phyloP scores from a whole-genome alignment of 2,888 invertebrate species.

The Biston stratarius region DNA sequence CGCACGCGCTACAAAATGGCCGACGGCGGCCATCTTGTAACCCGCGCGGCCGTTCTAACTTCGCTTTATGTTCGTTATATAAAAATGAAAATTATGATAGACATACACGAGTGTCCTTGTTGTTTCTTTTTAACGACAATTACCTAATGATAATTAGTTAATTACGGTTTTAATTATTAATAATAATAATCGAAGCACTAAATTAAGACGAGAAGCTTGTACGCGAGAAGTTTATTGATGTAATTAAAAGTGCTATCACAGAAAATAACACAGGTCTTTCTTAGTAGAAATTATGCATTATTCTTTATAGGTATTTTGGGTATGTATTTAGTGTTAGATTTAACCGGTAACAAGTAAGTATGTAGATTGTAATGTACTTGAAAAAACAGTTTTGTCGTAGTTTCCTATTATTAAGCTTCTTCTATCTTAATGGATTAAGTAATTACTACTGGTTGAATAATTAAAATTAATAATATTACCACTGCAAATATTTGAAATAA shows the following conservation, averaged over 20 bases:
- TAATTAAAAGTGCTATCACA: conserved; percentile 82
- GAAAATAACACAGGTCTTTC: conserved; percentile 80
- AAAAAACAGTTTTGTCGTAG: conserved; percentile 84
- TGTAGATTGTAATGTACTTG: conserved; percentile 86
- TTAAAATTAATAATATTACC: conserved; percentile 85
- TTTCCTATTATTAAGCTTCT: conserved; percentile 87
- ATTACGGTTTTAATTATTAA: conserved; percentile 87
- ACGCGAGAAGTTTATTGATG: conserved; percentile 78
- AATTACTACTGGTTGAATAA: conserved; percentile 85
- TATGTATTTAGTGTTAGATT: conserved; percentile 85
- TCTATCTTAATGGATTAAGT: conserved; percentile 86
- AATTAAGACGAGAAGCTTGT: conserved; percentile 84
- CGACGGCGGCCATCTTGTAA: conserved; percentile 38
- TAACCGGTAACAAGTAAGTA: conserved; percentile 85
- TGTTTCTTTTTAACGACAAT: conserved; percentile 74
- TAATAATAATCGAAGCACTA: conserved; percentile 80
- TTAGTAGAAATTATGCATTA: conserved; percentile 86
- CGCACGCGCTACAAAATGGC: conserved; percentile 45
- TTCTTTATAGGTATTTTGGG: conserved; percentile 87
- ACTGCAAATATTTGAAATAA: conserved; percentile 87
- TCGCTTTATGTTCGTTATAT: conserved; percentile 82
- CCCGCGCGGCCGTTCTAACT: conserved; percentile 56
- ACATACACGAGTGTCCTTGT: conserved; percentile 82
- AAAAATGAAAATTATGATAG: conserved; percentile 87
- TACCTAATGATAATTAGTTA: conserved; percentile 87